Percentiles rank a stretch among this genome's conserved stretches.
Evolutionary conservation across 2,888 invertebrate genomes (phyloP).

Genomic region (Oscheius sp.): DNA sequence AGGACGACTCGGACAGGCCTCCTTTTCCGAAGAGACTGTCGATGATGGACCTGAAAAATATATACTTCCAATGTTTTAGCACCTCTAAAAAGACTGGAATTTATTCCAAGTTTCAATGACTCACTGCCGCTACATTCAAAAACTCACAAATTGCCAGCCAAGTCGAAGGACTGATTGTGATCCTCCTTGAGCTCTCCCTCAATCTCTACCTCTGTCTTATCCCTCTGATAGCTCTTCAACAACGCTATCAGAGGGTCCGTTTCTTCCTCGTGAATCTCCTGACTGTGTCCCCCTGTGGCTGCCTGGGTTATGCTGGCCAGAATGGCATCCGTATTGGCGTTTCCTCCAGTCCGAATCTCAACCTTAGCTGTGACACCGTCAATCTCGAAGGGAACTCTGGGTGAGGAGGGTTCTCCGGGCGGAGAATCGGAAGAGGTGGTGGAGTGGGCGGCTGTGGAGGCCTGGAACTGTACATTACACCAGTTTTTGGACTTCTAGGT

Average conservation of each 20-base stretch:
- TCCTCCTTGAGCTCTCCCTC: conserved; percentile 13
- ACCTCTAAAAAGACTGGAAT: too few species aligned
- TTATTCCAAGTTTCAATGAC: too few species aligned
- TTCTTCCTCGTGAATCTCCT: neutral
- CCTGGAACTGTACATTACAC: neutral
- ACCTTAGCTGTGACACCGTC: neutral
- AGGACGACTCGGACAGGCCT: too few species aligned
- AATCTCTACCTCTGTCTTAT: neutral
- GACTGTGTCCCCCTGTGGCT: neutral
- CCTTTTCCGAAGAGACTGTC: too few species aligned
- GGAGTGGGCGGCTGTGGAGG: conserved; percentile 20
- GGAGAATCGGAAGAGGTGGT: conserved; percentile 26
- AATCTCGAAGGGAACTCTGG: neutral
- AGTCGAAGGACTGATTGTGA: neutral
- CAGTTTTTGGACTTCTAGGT: too few species aligned
- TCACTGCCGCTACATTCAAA: neutral
- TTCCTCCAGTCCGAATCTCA: conserved; percentile 5
- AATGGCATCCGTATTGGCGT: conserved; percentile 13
- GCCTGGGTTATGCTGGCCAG: conserved; percentile 16
- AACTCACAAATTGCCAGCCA: conserved; percentile 9
- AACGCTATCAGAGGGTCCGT: neutral
- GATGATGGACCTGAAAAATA: too few species aligned
- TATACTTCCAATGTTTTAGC: too few species aligned
- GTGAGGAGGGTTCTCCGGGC: conserved; percentile 20
- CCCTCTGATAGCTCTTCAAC: neutral